Evolutionary conservation across 2,888 invertebrate genomes (phyloP).

Genomic region (Drosophila bunnanda): DNA sequence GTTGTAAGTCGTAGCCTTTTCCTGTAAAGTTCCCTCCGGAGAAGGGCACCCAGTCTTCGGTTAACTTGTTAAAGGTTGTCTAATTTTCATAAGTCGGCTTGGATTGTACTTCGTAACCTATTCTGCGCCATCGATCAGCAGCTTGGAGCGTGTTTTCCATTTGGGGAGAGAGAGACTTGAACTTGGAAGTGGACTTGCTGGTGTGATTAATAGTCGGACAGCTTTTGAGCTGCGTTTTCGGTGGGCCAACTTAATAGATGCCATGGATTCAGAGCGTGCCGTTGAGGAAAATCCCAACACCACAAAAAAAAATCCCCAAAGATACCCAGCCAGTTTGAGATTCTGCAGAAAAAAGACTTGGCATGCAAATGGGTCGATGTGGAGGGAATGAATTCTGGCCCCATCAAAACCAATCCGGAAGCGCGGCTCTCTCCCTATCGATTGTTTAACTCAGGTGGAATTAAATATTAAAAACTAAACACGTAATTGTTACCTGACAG

Average conservation of each 20-base stretch:
- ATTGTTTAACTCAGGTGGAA: not conserved
- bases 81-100: conserved; percentile 15
- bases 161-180: conserved; percentile 27
- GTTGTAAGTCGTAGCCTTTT: not conserved
- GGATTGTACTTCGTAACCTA: conserved; percentile 9
- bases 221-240: conserved; percentile 4
- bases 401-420: conserved; percentile 13
- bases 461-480: conserved; percentile 1
- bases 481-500: conserved; percentile 21
- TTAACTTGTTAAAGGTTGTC: not conserved
- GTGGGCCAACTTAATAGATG: conserved; percentile 1
- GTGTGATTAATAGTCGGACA: conserved; percentile 19
- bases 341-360: conserved; percentile 49
- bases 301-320: conserved; percentile 36
- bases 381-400: not conserved
- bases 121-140: conserved; percentile 49
- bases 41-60: conserved; percentile 29
- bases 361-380: conserved; percentile 42
- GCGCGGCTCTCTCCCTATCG: conserved; percentile 1
- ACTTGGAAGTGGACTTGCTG: conserved; percentile 19
- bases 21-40: conserved; percentile 1
- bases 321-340: conserved; percentile 41
- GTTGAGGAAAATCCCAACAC: conserved; percentile 40
- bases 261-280: conserved; percentile 14
- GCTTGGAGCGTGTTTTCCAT: conserved; percentile 55